A percentile compares a stretch with the other conserved stretches of the same genome.
phyloP scores from a whole-genome alignment of 2,888 invertebrate species.

The Napeogenes inachia region DNA sequence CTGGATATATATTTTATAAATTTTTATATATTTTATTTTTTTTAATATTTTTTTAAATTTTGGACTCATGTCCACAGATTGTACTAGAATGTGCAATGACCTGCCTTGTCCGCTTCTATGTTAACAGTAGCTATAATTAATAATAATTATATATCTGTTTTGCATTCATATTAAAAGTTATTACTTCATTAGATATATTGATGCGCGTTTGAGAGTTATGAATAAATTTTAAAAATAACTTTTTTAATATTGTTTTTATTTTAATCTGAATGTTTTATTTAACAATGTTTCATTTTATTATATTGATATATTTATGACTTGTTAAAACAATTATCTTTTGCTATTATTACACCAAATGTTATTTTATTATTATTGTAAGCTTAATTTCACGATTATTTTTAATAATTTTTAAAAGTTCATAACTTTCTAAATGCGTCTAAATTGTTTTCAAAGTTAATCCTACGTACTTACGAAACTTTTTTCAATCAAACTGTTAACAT shows the following conservation, averaged over 20 bases:
- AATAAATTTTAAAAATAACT: conserved; percentile 5
- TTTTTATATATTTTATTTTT: no score
- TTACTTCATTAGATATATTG: conserved; percentile 20
- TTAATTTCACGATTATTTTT: not conserved
- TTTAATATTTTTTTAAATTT: no score
- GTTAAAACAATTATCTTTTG: no score
- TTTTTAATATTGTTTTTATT: not conserved
- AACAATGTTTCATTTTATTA: no score
- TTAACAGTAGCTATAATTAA: conserved; percentile 33
- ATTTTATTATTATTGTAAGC: not conserved
- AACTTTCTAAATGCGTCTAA: conserved; percentile 26
- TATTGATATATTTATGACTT: no score
- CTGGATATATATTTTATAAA: no score
- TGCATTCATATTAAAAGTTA: conserved; percentile 24
- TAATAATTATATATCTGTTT: conserved; percentile 29
- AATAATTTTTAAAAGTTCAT: not conserved
- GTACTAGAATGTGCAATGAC: conserved; percentile 43
- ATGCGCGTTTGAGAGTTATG: conserved; percentile 28
- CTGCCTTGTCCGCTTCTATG: conserved; percentile 56
- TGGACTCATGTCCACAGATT: no score
- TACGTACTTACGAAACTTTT: conserved; percentile 26
- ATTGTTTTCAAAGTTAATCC: conserved; percentile 7
- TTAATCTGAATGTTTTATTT: no score
- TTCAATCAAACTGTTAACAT: conserved; percentile 19
- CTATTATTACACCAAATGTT: no score